These are phyloP conservation scores for Probaryconus sp. DNA, from an alignment of 1,140 invertebrate species.

Conservation along the genomic window DNA sequence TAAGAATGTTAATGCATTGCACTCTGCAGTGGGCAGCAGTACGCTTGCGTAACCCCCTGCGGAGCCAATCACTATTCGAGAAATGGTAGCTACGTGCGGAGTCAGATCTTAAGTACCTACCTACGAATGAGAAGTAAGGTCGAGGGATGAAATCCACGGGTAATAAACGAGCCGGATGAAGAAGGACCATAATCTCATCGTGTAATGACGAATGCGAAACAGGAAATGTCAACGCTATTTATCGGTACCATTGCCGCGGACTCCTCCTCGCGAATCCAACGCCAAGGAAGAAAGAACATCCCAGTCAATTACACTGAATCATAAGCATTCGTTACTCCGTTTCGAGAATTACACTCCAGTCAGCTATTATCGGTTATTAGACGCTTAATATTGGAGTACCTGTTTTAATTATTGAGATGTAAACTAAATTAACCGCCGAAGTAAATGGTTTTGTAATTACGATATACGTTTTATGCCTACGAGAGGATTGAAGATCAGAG, in stretches of 20 bases:
- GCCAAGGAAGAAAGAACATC: constrained; percentile 1
- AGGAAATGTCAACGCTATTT: constrained; percentile 52
- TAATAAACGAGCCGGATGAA: constrained; percentile 47
- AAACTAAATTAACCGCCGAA: too few species aligned
- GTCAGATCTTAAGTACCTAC: constrained; percentile 66
- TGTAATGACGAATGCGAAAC: constrained; percentile 49
- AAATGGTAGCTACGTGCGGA: constrained; percentile 75
- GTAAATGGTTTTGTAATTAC: too few species aligned
- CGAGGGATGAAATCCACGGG: constrained; percentile 58
- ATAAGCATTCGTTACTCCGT: too few species aligned
- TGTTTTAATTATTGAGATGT: too few species aligned
- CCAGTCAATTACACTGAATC: constrained; percentile 23
- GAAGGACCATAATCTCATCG: constrained; percentile 36
- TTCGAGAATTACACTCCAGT: neutral
- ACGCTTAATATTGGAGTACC: too few species aligned
- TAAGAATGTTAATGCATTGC: constrained; percentile 75
- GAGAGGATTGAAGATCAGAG: too few species aligned
- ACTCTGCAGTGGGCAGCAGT: constrained; percentile 64
- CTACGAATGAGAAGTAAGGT: constrained; percentile 58
- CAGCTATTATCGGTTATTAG: neutral
- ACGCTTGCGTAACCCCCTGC: constrained; percentile 74
- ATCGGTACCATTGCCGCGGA: constrained; percentile 29
- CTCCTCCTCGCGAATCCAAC: neutral
- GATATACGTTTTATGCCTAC: too few species aligned
- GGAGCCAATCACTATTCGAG: constrained; percentile 76